Conservation (phyloP, 2,888 invertebrate genomes). For the Drosophila nr. perissopoda region DNA sequence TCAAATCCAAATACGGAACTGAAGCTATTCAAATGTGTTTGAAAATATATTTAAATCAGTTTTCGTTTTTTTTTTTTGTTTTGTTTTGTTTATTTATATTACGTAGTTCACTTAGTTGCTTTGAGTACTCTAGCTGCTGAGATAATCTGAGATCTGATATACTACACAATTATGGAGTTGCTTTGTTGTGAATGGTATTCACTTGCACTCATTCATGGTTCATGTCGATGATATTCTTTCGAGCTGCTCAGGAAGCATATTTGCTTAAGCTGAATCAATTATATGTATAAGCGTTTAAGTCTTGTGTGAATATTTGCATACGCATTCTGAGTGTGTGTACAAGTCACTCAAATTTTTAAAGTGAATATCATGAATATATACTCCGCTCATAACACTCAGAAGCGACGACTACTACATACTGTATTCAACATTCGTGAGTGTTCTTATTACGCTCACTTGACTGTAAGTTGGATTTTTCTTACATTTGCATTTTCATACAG, state of each 20-base stretch:
- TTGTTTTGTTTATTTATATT: background rate
- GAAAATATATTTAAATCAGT: background rate
- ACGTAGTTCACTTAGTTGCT: background rate
- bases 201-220: background rate
- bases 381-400: background rate
- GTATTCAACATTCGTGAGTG: constrained; percentile 9
- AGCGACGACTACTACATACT: background rate
- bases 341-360: background rate
- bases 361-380: background rate
- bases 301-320: background rate
- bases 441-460: constrained; percentile 20
- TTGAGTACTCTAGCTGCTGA: background rate
- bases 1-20: background rate
- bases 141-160: background rate
- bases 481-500: background rate
- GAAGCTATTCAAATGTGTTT: background rate
- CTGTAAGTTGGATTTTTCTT: background rate
- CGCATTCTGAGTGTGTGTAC: background rate
- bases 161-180: background rate
- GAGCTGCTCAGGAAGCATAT: background rate
- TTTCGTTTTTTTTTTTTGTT: background rate
- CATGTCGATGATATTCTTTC: background rate
- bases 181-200: background rate
- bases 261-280: background rate
- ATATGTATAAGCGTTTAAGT: background rate